phyloP scores from a whole-genome alignment of 2,888 invertebrate species.

The Mimumesa dahlbomi region DNA sequence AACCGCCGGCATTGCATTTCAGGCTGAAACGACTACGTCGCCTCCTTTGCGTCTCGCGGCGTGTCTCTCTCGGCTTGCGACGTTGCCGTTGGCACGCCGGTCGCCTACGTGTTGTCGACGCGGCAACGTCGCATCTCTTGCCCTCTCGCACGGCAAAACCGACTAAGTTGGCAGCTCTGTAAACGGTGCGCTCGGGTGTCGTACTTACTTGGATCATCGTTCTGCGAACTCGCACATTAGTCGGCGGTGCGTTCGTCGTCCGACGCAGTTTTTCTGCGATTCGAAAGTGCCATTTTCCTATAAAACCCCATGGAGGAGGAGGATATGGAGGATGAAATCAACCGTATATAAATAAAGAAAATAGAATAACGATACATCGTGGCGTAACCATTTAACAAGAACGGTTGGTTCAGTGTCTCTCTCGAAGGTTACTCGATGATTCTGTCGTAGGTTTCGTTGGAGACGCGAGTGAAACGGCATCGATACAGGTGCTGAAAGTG shows the following conservation, averaged over 20 bases:
- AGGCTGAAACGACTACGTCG: conserved; percentile 49
- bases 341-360: background rate
- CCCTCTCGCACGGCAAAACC: conserved; percentile 34
- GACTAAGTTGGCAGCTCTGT: conserved; percentile 52
- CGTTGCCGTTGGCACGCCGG: conserved; percentile 42
- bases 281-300: conserved; percentile 18
- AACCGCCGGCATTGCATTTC: conserved; percentile 65
- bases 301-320: background rate
- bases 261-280: conserved; percentile 4
- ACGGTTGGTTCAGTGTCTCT: conserved; percentile 5
- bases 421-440: conserved; percentile 18
- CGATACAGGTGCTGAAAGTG: no score
- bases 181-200: conserved; percentile 41
- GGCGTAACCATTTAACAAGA: background rate
- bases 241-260: conserved; percentile 17
- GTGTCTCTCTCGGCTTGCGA: conserved; percentile 45
- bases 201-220: conserved; percentile 50
- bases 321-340: background rate
- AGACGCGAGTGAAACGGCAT: no score
- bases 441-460: no score
- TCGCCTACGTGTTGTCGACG: conserved; percentile 21
- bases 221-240: conserved; percentile 45
- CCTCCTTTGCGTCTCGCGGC: conserved; percentile 47
- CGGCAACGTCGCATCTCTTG: conserved; percentile 50
- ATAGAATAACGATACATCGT: conserved; percentile 1